These are phyloP conservation scores for Drosophila simulans DNA, from an alignment of 1,140 invertebrate genomes.

Conservation along the genomic window DNA sequence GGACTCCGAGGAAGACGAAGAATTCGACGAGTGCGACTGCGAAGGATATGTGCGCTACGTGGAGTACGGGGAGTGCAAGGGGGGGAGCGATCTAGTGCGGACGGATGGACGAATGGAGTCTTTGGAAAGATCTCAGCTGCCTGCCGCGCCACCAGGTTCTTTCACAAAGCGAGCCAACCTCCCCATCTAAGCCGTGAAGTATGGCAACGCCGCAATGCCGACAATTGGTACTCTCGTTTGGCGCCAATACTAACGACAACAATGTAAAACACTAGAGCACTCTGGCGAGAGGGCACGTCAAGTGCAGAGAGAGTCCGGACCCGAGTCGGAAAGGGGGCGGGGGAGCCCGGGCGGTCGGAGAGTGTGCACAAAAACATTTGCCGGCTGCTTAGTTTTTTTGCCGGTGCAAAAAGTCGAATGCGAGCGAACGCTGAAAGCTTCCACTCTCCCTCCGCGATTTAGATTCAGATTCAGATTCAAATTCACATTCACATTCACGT, in stretches of 20 bases:
- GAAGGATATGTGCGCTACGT: neutral
- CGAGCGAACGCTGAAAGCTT: constrained; percentile 61
- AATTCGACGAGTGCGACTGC: neutral
- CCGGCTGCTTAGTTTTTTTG: constrained; percentile 75
- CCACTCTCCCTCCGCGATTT: constrained; percentile 8
- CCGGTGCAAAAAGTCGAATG: constrained; percentile 64
- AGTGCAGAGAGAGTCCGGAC: constrained; percentile 21
- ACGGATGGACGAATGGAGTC: no score
- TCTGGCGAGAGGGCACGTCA: constrained; percentile 11
- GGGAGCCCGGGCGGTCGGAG: neutral
- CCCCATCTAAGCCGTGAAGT: constrained; percentile 35
- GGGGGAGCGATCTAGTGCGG: neutral
- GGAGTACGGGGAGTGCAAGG: constrained; percentile 3
- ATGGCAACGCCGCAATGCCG: constrained; percentile 55
- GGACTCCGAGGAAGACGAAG: constrained; percentile 3
- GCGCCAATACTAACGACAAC: constrained; percentile 69
- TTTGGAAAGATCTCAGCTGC: no score
- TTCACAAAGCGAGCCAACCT: constrained; percentile 6
- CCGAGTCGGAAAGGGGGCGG: neutral
- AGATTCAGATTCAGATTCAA: constrained; percentile 9
- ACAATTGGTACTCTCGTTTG: constrained; percentile 58
- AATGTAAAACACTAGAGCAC: constrained; percentile 35
- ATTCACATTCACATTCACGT: constrained; percentile 6
- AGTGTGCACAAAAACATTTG: constrained; percentile 57
- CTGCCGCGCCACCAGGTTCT: no score